These are phyloP conservation scores for Machimus atricapillus DNA, from an alignment of 2,888 invertebrate genomes.

Conservation along the genomic window DNA sequence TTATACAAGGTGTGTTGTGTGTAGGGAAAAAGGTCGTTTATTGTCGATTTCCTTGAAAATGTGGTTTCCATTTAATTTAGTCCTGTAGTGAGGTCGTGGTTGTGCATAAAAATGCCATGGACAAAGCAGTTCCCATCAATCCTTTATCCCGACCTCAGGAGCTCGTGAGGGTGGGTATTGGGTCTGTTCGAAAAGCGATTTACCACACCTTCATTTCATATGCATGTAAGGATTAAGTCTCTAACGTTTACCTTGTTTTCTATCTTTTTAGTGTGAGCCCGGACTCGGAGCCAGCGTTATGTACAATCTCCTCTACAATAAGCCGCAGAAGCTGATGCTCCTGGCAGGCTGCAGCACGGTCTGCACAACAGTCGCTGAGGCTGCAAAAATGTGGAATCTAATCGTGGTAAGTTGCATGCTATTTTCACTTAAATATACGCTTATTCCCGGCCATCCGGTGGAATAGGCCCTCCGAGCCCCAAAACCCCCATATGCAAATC, in stretches of 20 bases:
- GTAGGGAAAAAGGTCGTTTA: neutral
- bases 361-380: constrained; percentile 98
- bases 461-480: neutral
- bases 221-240: neutral
- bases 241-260: neutral
- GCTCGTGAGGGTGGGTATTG: neutral
- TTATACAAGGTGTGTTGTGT: neutral
- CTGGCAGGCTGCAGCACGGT: constrained; percentile 98
- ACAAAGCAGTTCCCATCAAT: neutral
- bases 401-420: constrained; percentile 84
- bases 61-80: neutral
- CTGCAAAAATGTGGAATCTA: constrained; percentile 99
- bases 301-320: constrained; percentile 97
- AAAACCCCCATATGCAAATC: neutral
- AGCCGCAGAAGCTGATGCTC: constrained; percentile 91
- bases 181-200: neutral
- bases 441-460: neutral
- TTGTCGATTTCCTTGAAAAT: neutral
- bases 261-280: constrained; percentile 87
- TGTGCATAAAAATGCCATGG: neutral
- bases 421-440: constrained; percentile 3
- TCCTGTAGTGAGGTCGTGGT: neutral
- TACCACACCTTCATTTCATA: constrained; percentile 1
- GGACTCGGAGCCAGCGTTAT: constrained; percentile 97
- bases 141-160: neutral